These are phyloP conservation scores for Pandemis cinnamomeana DNA, from an alignment of 2,888 invertebrate genomes.

Conservation along the genomic window DNA sequence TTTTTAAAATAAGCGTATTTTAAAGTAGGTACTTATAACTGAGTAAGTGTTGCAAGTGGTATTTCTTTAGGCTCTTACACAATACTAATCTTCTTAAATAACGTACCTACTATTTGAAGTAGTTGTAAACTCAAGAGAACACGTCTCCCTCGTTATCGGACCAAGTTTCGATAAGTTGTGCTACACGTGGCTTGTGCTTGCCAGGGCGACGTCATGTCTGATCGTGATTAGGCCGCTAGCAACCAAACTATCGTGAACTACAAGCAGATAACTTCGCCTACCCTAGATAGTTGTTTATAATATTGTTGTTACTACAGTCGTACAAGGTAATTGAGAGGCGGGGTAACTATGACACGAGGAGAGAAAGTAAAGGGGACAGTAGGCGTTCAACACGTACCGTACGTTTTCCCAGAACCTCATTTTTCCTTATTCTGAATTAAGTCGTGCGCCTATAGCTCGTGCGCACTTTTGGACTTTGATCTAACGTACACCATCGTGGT, in stretches of 20 bases:
- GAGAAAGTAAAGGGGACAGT: not conserved
- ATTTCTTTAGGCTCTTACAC: no score
- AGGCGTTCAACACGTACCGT: not conserved
- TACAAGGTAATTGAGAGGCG: not conserved
- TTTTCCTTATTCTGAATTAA: no score
- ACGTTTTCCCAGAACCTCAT: no score
- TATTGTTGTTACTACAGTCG: not conserved
- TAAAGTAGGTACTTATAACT: no score
- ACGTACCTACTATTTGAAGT: not conserved
- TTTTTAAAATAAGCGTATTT: no score
- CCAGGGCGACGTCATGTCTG: not conserved
- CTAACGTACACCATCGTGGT: not conserved
- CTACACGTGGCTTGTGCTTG: constrained; percentile 3
- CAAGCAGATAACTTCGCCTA: constrained; percentile 6
- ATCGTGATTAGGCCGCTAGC: not conserved
- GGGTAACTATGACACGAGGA: not conserved
- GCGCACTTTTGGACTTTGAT: not conserved
- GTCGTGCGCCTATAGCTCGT: no score
- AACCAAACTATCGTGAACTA: not conserved
- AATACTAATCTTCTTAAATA: not conserved
- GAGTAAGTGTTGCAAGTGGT: no score
- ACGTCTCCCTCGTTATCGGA: constrained; percentile 18
- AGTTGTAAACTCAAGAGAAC: not conserved
- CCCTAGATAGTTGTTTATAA: not conserved
- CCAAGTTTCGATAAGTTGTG: constrained; percentile 19